Percentiles rank a stretch among this genome's conserved stretches.
phyloP scores from a whole-genome alignment of 2,888 invertebrate species.

The Antitype chi region DNA sequence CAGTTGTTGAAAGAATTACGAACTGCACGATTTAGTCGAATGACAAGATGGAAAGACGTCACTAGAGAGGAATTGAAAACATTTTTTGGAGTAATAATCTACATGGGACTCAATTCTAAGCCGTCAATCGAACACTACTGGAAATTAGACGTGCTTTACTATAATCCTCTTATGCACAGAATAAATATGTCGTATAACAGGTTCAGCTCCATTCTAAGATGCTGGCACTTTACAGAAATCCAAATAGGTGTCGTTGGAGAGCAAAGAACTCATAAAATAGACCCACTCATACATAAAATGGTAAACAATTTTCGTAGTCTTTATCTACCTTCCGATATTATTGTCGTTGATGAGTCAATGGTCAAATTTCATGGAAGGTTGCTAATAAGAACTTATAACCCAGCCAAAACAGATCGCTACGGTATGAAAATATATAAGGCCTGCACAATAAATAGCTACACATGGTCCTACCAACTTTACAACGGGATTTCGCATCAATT shows the following conservation, averaged over 20 bases:
- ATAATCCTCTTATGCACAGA: conserved; percentile 53
- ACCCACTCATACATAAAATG: conserved; percentile 25
- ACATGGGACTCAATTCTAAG: conserved; percentile 47
- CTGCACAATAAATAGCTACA: conserved; percentile 35
- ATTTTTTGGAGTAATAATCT: conserved; percentile 43
- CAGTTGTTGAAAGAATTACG: conserved; percentile 47
- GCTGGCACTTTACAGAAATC: conserved; percentile 53
- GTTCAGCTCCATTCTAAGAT: conserved; percentile 48
- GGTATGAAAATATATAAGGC: conserved; percentile 53
- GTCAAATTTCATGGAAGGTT: conserved; percentile 22
- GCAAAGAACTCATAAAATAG: conserved; percentile 48
- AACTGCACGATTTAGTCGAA: conserved; percentile 50
- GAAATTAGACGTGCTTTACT: conserved; percentile 53
- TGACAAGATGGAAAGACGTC: conserved; percentile 59
- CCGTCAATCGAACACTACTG: conserved; percentile 54
- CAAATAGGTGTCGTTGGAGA: conserved; percentile 31
- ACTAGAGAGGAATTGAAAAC: conserved; percentile 42
- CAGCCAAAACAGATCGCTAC: conserved; percentile 28
- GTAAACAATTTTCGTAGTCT: conserved; percentile 18
- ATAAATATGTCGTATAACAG: conserved; percentile 55
- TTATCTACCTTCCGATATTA: conserved; percentile 17
- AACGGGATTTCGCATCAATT: conserved; percentile 34
- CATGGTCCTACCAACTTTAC: conserved; percentile 57
- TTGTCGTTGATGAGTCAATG: conserved; percentile 26
- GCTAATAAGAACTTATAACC: conserved; percentile 19